These are phyloP conservation scores for Hipposideros larvatus DNA, from an alignment of 2,797 vertebrate species.

Conservation along the genomic window DNA sequence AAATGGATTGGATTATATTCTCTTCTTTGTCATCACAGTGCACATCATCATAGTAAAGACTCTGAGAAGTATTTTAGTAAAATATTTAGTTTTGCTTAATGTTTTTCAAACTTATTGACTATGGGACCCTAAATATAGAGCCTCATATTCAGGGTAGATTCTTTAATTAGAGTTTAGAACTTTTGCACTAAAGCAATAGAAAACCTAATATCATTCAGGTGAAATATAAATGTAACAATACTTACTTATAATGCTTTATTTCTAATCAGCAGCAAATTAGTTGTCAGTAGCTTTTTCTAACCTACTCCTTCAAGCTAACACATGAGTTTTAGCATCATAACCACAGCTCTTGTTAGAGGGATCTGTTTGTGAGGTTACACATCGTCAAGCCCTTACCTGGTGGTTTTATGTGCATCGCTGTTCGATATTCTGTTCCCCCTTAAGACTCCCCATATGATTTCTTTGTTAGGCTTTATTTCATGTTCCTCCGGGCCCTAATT, in stretches of 20 bases:
- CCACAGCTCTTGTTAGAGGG: background rate
- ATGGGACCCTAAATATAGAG: background rate
- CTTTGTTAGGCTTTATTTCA: background rate
- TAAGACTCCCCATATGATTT: background rate
- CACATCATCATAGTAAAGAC: background rate
- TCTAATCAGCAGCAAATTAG: background rate
- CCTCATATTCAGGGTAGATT: background rate
- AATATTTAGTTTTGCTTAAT: background rate
- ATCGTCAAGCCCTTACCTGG: background rate
- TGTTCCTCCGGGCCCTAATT: background rate
- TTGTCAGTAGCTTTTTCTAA: background rate
- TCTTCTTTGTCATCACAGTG: too few relatives aligned
- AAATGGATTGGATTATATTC: background rate
- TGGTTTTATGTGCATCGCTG: fast-evolving
- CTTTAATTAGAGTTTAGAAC: constrained; percentile 1
- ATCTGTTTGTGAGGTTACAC: too few relatives aligned
- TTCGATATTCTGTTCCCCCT: background rate
- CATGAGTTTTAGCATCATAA: background rate
- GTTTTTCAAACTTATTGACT: background rate
- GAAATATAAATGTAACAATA: background rate
- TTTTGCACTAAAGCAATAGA: background rate
- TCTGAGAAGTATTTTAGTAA: background rate
- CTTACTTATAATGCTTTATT: background rate
- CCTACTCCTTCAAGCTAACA: background rate
- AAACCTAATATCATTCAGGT: background rate